phyloP scores from a whole-genome alignment of 2,797 vertebrate genomes.

The Onychomys arenicola region DNA sequence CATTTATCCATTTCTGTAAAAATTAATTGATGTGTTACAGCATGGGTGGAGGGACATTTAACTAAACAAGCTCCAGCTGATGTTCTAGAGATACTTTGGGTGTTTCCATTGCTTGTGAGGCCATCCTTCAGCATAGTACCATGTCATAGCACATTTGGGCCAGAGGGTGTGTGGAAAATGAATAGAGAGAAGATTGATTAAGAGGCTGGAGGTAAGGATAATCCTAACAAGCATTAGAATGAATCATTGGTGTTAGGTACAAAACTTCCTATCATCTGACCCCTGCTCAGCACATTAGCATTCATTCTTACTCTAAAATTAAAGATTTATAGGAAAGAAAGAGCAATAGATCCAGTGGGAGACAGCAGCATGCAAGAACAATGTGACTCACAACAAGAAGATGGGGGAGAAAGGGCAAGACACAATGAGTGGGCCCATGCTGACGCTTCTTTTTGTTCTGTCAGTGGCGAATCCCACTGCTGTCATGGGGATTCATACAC shows the following conservation, averaged over 20 bases:
- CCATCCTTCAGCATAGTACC: not conserved
- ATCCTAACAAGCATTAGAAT: not conserved
- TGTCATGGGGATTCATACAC: not conserved
- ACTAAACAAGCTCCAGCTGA: conserved; percentile 1
- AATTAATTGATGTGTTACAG: conserved; percentile 53
- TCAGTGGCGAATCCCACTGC: not conserved
- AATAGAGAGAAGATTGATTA: conserved; percentile 1
- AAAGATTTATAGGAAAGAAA: not conserved
- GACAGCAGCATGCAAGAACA: not conserved
- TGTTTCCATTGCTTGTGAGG: not conserved
- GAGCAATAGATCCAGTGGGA: not conserved
- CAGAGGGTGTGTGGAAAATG: not conserved
- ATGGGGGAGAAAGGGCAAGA: not conserved
- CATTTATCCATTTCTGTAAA: conserved; percentile 69
- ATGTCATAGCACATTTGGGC: not conserved
- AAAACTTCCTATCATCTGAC: not conserved
- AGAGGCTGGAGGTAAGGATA: not conserved
- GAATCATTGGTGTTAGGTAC: not conserved
- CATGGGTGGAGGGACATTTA: not conserved
- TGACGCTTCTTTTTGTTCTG: not conserved
- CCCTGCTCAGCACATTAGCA: not conserved
- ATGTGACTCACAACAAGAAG: not conserved
- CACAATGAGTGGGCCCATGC: fast-evolving
- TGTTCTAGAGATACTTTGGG: not conserved
- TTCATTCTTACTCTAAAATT: not conserved